Conservation (phyloP, 2,888 invertebrate species). For the Crossocerus cetratus region DNA sequence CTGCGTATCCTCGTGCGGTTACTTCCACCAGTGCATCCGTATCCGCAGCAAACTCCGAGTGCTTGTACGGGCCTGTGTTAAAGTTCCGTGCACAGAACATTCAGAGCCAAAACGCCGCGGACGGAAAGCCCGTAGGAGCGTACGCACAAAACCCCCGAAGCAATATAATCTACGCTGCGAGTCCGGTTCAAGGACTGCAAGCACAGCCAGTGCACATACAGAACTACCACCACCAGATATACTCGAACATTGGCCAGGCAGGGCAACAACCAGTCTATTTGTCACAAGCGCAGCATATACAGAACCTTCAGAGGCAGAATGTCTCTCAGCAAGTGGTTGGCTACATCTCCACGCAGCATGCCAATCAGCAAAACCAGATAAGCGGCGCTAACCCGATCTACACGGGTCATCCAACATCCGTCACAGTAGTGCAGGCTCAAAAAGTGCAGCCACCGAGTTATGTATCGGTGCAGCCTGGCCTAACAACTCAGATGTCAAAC, state of each 20-base stretch:
- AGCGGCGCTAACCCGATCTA: constrained; percentile 61
- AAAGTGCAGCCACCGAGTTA: constrained; percentile 58
- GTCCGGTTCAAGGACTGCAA: constrained; percentile 57
- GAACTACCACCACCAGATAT: constrained; percentile 72
- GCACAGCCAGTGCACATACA: constrained; percentile 65
- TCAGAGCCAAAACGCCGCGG: constrained; percentile 51
- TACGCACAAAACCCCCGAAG: constrained; percentile 60
- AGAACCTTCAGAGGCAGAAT: constrained; percentile 58
- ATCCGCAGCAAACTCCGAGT: constrained; percentile 60
- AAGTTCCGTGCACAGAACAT: constrained; percentile 71
- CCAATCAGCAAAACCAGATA: constrained; percentile 48
- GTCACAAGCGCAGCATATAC: constrained; percentile 56
- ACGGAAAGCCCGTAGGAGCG: constrained; percentile 52
- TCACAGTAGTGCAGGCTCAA: constrained; percentile 67
- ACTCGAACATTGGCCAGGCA: constrained; percentile 67
- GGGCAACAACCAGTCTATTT: constrained; percentile 59
- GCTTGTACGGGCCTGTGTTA: constrained; percentile 74
- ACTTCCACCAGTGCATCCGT: constrained; percentile 45
- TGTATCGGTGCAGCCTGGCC: constrained; percentile 38
- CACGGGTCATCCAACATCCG: constrained; percentile 68
- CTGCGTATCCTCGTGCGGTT: constrained; percentile 51
- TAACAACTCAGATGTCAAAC: constrained; percentile 28
- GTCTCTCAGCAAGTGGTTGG: constrained; percentile 56
- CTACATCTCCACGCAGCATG: constrained; percentile 54
- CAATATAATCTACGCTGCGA: constrained; percentile 57